These are phyloP conservation scores for Balaeniceps rex DNA, from an alignment of 2,113 vertebrate genomes.

Conservation along the genomic window DNA sequence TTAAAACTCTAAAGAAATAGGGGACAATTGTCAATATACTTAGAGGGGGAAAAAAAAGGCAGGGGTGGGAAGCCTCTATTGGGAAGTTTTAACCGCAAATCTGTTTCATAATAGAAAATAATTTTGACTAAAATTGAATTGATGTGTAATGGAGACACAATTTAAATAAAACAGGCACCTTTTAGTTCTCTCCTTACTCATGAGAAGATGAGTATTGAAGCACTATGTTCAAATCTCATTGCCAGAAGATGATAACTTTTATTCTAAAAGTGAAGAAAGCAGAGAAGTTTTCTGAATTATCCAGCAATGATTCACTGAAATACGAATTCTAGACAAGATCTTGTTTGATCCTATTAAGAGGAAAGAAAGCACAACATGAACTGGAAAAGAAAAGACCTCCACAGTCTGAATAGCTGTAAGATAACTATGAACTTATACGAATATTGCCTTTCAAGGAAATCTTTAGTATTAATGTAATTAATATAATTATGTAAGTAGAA, in stretches of 20 bases:
- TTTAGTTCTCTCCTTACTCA: neutral
- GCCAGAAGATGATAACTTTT: neutral
- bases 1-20: neutral
- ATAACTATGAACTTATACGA: neutral
- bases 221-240: neutral
- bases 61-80: neutral
- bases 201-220: neutral
- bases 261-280: neutral
- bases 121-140: neutral
- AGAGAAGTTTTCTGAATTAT: neutral
- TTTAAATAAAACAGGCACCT: neutral
- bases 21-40: neutral
- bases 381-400: neutral
- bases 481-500: neutral
- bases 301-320: neutral
- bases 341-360: neutral
- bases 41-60: fast-evolving
- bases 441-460: neutral
- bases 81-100: neutral
- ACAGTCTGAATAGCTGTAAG: neutral
- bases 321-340: neutral
- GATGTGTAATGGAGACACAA: neutral
- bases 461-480: neutral
- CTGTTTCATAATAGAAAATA: neutral
- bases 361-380: neutral